Conservation (phyloP, 2,888 invertebrate genomes). For the Trichogramma dendrolimi region DNA sequence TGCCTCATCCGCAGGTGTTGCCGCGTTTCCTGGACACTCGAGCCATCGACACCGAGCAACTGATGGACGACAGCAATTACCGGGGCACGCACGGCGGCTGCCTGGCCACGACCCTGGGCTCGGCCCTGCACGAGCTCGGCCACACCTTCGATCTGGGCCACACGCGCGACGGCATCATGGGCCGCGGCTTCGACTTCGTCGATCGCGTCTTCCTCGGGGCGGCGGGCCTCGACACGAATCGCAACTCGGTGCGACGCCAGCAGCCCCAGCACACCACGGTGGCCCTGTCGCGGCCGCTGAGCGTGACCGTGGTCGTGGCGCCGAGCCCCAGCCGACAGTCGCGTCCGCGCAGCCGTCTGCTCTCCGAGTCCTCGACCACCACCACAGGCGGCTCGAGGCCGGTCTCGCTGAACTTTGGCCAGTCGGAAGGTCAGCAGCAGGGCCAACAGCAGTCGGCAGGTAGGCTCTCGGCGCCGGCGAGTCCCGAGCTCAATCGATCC, state of each 20-base stretch:
- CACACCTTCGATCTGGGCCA: slow-evolving; percentile 94
- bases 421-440: slow-evolving; percentile 24
- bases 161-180: slow-evolving; percentile 88
- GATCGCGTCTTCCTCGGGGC: slow-evolving; percentile 71
- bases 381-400: slow-evolving; percentile 53
- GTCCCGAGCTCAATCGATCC: slow-evolving; percentile 48
- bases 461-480: slow-evolving; percentile 47
- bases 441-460: slow-evolving; percentile 49
- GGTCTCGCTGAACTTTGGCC: background rate
- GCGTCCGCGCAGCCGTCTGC: slow-evolving; percentile 25
- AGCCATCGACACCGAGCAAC: slow-evolving; percentile 65
- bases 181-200: slow-evolving; percentile 80
- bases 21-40: slow-evolving; percentile 60
- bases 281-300: slow-evolving; percentile 59
- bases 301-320: slow-evolving; percentile 62
- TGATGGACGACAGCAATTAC: slow-evolving; percentile 91
- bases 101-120: slow-evolving; percentile 85
- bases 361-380: slow-evolving; percentile 56
- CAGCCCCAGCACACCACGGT: slow-evolving; percentile 63
- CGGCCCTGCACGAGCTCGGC: slow-evolving; percentile 88
- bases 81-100: slow-evolving; percentile 82
- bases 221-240: slow-evolving; percentile 59
- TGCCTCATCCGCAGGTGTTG: slow-evolving; percentile 51
- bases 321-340: slow-evolving; percentile 55
- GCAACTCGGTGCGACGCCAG: slow-evolving; percentile 56